Base-by-base conservation (phyloP, 2,888 invertebrate species). In the Bombyx huttoni region DNA sequence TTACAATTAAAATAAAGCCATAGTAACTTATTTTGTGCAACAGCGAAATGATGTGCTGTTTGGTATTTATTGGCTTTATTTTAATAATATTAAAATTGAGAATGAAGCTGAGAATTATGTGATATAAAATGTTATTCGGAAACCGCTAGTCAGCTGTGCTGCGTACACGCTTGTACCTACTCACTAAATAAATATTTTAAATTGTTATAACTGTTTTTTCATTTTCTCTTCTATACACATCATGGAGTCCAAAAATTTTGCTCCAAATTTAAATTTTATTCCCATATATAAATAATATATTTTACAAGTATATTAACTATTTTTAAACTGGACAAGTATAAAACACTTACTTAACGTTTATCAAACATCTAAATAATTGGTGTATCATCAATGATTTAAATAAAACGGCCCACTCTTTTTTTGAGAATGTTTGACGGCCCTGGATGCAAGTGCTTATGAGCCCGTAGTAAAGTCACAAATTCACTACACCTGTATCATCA, bases 111-210 rank as follows among this genome's bases (percentile, higher is more conserved):
- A 68, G 64, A 75, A 82, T 79, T 77, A 79, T 82, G 86, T 86
- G 84, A 86, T 84, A 83, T 35, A 35, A 35, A n/a, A n/a, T 75
- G 64, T 77, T 65, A 73, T 73, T 77, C 73, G 77, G 75, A 78
- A 76, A 75, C 74, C 76, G 85, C 87, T 87, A 87, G 87, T 87
- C 87, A 87, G 81, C 80, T 74, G 85, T 80, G 86, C 85, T 83
- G 86, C 85, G 68, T 75, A 78, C 86, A 83, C 85, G 87, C 87
- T 86, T 87, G 79, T 81, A 87, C 24, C 24, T 24, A 24, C 84
- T 86, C 86, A 85, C 80, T 77, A 85, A 82, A 84, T 75, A 86
- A 82, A 74, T 67, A 73, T 69, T 73, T 75, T 71, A 72, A 74
- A 79, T 75, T 73, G 63, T 76, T 62, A 55, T 53, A 50, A 47